Conservation (phyloP, 2,113 vertebrate genomes). For the Bubo scandiacus region DNA sequence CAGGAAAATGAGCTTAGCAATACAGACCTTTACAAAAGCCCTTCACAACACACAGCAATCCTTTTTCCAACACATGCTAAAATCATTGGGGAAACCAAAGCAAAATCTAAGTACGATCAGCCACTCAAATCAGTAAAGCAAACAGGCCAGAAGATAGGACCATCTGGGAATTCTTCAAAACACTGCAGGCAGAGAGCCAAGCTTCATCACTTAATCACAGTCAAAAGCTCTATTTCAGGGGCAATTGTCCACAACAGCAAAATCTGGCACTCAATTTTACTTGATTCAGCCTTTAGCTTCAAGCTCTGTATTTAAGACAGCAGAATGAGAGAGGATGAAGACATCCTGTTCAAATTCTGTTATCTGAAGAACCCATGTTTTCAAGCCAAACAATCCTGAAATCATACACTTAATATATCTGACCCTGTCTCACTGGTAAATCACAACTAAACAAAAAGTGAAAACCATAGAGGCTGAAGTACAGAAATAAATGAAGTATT, state of each 20-base stretch:
- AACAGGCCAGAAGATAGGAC: background rate
- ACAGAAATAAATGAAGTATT: background rate
- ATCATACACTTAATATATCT: background rate
- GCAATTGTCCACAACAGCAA: background rate
- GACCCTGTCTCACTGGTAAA: background rate
- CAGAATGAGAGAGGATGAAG: background rate
- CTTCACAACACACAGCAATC: background rate
- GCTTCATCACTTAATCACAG: background rate
- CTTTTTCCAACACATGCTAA: background rate
- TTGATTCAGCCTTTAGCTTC: background rate
- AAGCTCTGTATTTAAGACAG: background rate
- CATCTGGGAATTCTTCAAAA: slow-evolving; percentile 9
- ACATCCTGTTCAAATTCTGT: background rate
- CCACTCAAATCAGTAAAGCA: background rate
- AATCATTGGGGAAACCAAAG: background rate
- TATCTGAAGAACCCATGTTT: background rate
- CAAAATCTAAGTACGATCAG: background rate
- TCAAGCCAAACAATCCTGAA: background rate
- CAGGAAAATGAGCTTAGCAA: background rate
- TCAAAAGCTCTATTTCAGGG: background rate
- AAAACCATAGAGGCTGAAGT: background rate
- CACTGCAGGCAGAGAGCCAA: background rate
- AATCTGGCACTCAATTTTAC: background rate
- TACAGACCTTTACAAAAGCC: background rate
- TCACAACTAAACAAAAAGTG: background rate